A percentile compares a stretch with the other conserved stretches of the same genome.
Conservation (phyloP, 2,797 vertebrate species). For the Catamblyrhynchus diadema region DNA sequence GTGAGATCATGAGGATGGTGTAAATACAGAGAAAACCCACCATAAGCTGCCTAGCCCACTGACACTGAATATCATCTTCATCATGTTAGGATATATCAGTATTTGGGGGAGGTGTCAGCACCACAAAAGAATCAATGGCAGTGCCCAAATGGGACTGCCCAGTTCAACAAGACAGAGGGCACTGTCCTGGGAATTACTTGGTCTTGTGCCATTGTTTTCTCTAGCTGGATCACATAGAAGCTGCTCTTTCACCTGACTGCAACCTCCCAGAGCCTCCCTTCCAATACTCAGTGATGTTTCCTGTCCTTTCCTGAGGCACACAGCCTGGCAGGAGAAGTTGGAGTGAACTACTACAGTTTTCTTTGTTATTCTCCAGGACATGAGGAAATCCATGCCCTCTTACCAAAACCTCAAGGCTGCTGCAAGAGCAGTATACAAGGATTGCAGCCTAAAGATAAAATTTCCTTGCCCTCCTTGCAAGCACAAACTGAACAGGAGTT, state of each 20-base stretch:
- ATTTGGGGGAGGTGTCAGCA: not conserved
- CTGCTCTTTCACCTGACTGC: not conserved
- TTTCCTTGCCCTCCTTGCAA: fast-evolving
- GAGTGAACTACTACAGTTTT: not conserved
- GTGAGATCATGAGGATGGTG: not conserved
- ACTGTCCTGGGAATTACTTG: not conserved
- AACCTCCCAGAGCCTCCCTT: not conserved
- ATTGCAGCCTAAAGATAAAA: not conserved
- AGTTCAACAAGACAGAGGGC: not conserved
- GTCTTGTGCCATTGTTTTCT: not conserved
- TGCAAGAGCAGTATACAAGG: not conserved
- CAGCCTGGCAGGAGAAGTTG: not conserved
- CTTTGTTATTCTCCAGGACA: not conserved
- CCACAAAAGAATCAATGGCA: not conserved
- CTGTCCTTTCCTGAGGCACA: not conserved
- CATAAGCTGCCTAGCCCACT: not conserved
- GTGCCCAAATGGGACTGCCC: not conserved
- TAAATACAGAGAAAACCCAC: not conserved
- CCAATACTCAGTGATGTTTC: not conserved
- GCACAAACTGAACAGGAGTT: not conserved
- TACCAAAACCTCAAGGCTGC: not conserved
- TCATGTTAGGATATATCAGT: not conserved
- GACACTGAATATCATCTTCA: not conserved
- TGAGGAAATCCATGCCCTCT: not conserved
- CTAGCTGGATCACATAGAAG: not conserved